Percentiles rank a stretch among this genome's conserved stretches.
Conservation (phyloP, 2,888 invertebrate species). For the Agonopterix heracliana region DNA sequence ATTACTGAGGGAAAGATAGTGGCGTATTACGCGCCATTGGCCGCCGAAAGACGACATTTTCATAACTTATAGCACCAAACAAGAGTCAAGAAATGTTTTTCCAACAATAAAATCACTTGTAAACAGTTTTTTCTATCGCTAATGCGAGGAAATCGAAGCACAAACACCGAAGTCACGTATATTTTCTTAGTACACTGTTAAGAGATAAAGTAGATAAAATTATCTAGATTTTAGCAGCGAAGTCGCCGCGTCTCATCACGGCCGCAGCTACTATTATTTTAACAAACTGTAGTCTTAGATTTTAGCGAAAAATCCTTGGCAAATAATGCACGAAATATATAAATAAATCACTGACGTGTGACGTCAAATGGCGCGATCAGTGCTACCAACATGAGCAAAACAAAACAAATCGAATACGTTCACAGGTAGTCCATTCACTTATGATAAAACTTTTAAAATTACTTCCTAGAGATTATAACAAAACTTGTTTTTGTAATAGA, state of each 20-base stretch:
- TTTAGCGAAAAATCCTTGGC: conserved; percentile 23
- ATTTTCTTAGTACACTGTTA: conserved; percentile 1
- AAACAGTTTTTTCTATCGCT: conserved; percentile 4
- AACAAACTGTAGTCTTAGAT: no score
- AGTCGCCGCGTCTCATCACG: conserved; percentile 7
- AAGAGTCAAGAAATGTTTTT: not conserved
- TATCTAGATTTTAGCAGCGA: conserved; percentile 12
- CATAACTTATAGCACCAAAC: conserved; percentile 3
- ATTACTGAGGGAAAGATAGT: conserved; percentile 54
- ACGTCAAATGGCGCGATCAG: conserved; percentile 63
- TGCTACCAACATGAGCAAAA: conserved; percentile 41
- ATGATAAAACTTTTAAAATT: conserved; percentile 11
- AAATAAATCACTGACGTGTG: conserved; percentile 59
- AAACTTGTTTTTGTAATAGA: not conserved
- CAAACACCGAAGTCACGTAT: conserved; percentile 18
- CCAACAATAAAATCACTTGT: not conserved
- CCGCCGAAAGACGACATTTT: conserved; percentile 60
- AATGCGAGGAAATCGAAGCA: conserved; percentile 7
- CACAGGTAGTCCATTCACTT: conserved; percentile 11
- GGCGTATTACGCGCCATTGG: conserved; percentile 62
- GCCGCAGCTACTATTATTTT: conserved; percentile 6
- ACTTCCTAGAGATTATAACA: conserved; percentile 2
- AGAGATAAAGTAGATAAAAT: not conserved
- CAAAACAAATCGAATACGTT: conserved; percentile 31
- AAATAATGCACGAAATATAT: conserved; percentile 31